Percentiles rank a stretch among this genome's conserved stretches.
Conservation (phyloP, 2,888 invertebrate genomes). For the Tachina lurida region DNA sequence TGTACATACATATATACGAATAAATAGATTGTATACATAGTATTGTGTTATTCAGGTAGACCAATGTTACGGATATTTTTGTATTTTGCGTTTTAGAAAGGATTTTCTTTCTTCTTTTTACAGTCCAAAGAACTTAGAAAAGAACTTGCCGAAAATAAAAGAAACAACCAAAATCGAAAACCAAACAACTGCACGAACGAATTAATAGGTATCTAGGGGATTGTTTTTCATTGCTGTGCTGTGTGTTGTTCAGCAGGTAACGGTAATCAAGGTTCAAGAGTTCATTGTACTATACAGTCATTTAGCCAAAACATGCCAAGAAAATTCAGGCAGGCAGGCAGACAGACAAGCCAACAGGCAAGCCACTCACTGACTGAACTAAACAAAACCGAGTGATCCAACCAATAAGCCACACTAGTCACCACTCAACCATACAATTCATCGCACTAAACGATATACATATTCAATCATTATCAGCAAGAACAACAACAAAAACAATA, state of each 20-base stretch:
- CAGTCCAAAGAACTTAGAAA: conserved; percentile 46
- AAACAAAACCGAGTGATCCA: conserved; percentile 46
- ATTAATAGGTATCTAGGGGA: conserved; percentile 53
- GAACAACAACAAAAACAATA: conserved; percentile 11
- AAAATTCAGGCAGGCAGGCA: conserved; percentile 34
- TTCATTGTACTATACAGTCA: conserved; percentile 66
- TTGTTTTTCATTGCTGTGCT: conserved; percentile 33
- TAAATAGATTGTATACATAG: neutral
- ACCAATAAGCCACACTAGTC: conserved; percentile 41
- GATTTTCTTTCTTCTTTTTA: conserved; percentile 32
- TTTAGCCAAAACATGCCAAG: conserved; percentile 64
- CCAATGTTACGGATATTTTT: conserved; percentile 26
- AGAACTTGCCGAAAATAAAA: conserved; percentile 10
- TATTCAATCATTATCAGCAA: conserved; percentile 62
- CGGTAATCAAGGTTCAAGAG: conserved; percentile 71
- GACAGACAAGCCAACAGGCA: conserved; percentile 11
- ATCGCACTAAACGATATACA: conserved; percentile 47
- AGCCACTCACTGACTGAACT: conserved; percentile 57
- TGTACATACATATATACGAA: too few species aligned
- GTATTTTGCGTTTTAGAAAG: conserved; percentile 24
- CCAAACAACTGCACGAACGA: conserved; percentile 4
- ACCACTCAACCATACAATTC: conserved; percentile 59
- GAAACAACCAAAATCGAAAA: conserved; percentile 6
- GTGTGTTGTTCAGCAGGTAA: conserved; percentile 61
- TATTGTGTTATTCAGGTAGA: conserved; percentile 25